Evolutionary conservation across 2,888 invertebrate species (phyloP).

Genomic region (Hirtodrosophila confusa): DNA sequence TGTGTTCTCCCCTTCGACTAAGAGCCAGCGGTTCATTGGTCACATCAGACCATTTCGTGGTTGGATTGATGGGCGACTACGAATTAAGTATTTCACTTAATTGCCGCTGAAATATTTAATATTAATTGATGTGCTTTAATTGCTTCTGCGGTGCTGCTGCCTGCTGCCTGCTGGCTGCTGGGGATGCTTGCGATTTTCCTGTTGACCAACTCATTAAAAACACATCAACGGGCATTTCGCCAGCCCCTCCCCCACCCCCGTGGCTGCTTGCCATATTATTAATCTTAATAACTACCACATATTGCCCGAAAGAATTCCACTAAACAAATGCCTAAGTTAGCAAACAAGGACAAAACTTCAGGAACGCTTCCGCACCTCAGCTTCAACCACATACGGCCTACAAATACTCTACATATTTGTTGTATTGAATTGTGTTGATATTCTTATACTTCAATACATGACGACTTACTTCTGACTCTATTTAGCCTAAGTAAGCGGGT

Average conservation of each 20-base stretch:
- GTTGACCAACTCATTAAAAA: constrained; percentile 71
- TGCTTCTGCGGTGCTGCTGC: constrained; percentile 45
- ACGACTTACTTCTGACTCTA: constrained; percentile 5
- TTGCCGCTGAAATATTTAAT: constrained; percentile 77
- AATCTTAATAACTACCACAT: constrained; percentile 74
- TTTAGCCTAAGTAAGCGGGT: background rate
- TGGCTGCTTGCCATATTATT: constrained; percentile 52
- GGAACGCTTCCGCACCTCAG: constrained; percentile 1
- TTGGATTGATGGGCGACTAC: constrained; percentile 47
- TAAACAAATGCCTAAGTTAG: constrained; percentile 52
- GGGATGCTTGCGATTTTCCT: constrained; percentile 4
- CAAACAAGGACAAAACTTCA: constrained; percentile 36
- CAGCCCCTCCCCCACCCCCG: background rate
- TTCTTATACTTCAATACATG: background rate
- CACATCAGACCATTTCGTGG: constrained; percentile 54
- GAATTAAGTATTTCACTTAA: constrained; percentile 69
- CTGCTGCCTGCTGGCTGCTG: background rate
- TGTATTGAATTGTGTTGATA: too few species aligned
- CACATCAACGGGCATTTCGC: constrained; percentile 57
- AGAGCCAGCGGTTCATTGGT: constrained; percentile 39
- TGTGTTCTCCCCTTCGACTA: constrained; percentile 16
- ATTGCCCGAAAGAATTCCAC: constrained; percentile 61
- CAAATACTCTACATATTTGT: too few species aligned
- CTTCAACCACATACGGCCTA: background rate
- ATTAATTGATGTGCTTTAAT: constrained; percentile 79